Base-by-base conservation (phyloP, 2,797 vertebrate species). In the Neosalanx taihuensis region DNA sequence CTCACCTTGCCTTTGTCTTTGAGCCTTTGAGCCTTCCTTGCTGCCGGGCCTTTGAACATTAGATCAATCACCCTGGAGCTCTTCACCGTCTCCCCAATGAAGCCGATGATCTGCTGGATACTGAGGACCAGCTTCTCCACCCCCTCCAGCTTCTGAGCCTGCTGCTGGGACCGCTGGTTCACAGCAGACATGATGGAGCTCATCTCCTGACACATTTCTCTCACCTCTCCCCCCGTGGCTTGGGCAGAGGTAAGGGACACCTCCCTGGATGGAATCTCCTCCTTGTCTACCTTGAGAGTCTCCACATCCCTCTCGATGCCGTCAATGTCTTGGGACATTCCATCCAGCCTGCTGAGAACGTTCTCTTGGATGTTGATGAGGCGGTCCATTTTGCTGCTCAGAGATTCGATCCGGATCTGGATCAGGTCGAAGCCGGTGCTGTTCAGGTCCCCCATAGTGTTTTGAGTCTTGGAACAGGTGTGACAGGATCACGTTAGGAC, bases 351-450 rank as follows among this genome's bases (percentile, higher is more conserved):
- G 79, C 82, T 89, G 49, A 96, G 94, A 67, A 97, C 93, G 79
- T 88, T 93, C 75, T 94, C 93, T 80, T 97, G 95, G 70, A 94
- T 91, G 80, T 83, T 81, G 85, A 96, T 91, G 69, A 96, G 89
- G 41, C 87, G 93, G 88, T 95, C 95, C 89, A 97, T 94, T 87
- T 97, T 97, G 85, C 91, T 89, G 86, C 92, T 95, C 73, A 96
- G 83, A 10, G 89, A 91, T 35, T 95, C 94, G 56, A 95, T 93
- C 73, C 92, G 93, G 83, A 88, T 89, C 76, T 96, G 93, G 74
- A 95, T 93, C 62, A 92, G 72, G 80, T 86, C 91, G 74, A 93
- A 90, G 69, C 85, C 85, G 74, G 83, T 31, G 17, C 74, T 60
- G n/a, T 75, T 69, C 18, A 72, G 69, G 64, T 78, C 78, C 72